Percentiles rank a stretch among this genome's conserved stretches.
Evolutionary conservation across 2,888 invertebrate species (phyloP).

Genomic region (Nineta flava): DNA sequence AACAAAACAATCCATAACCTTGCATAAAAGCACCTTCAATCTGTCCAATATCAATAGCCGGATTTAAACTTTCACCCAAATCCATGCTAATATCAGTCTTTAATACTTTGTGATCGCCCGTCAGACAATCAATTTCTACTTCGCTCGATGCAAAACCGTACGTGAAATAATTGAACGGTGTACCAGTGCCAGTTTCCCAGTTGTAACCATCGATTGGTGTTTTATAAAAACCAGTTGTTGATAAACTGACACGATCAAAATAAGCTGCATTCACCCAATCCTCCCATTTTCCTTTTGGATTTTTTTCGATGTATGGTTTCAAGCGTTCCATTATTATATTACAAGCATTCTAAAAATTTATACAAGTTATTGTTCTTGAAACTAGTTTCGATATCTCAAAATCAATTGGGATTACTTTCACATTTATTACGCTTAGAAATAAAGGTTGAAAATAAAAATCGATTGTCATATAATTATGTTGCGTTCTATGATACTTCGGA

Average conservation of each 20-base stretch:
- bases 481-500: too few species aligned
- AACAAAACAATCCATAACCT: constrained; percentile 81
- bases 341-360: constrained; percentile 51
- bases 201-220: constrained; percentile 60
- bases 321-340: constrained; percentile 53
- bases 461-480: too few species aligned
- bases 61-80: constrained; percentile 85
- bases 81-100: constrained; percentile 94
- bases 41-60: constrained; percentile 93
- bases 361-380: too few species aligned
- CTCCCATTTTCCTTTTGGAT: constrained; percentile 71
- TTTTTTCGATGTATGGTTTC: constrained; percentile 52
- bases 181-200: constrained; percentile 51
- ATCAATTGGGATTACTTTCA: background rate
- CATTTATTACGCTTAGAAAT: too few species aligned
- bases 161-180: constrained; percentile 69
- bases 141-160: constrained; percentile 75
- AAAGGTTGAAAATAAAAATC: too few species aligned
- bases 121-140: constrained; percentile 87
- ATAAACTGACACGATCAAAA: constrained; percentile 57
- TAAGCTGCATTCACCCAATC: constrained; percentile 69
- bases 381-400: background rate
- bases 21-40: constrained; percentile 91
- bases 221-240: constrained; percentile 69
- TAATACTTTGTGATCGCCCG: constrained; percentile 81